phyloP scores from a whole-genome alignment of 2,888 invertebrate species.

The Pharmacophagus antenor region DNA sequence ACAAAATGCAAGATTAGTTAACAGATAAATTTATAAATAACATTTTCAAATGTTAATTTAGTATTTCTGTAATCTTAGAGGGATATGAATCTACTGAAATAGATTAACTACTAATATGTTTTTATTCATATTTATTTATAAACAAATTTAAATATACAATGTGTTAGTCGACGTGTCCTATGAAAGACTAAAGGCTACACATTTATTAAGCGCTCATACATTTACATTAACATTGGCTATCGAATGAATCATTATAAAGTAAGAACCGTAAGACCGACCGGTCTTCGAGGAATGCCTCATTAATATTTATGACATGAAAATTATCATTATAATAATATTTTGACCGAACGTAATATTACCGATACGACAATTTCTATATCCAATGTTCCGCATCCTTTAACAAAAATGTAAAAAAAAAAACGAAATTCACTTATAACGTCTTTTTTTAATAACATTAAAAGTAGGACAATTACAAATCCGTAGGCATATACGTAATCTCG shows the following conservation, averaged over 20 bases:
- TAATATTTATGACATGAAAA: conserved; percentile 75
- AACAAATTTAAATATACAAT: neutral
- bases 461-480: neutral
- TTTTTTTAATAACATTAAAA: too few species aligned
- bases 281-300: conserved; percentile 62
- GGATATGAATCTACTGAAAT: neutral
- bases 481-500: neutral
- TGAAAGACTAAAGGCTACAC: neutral
- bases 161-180: neutral
- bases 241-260: conserved; percentile 23
- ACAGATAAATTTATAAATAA: neutral
- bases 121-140: neutral
- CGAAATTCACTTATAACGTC: neutral
- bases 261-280: conserved; percentile 33
- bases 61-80: too few species aligned
- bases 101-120: neutral
- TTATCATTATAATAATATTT: conserved; percentile 72
- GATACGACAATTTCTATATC: conserved; percentile 54
- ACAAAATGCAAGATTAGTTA: neutral
- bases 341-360: conserved; percentile 56
- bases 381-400: conserved; percentile 41
- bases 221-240: conserved; percentile 10
- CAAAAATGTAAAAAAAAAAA: conserved; percentile 3
- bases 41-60: neutral
- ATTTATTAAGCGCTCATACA: neutral